These are phyloP conservation scores for Phyllostomus discolor DNA, from an alignment of 2,113 vertebrate species.

Conservation along the genomic window DNA sequence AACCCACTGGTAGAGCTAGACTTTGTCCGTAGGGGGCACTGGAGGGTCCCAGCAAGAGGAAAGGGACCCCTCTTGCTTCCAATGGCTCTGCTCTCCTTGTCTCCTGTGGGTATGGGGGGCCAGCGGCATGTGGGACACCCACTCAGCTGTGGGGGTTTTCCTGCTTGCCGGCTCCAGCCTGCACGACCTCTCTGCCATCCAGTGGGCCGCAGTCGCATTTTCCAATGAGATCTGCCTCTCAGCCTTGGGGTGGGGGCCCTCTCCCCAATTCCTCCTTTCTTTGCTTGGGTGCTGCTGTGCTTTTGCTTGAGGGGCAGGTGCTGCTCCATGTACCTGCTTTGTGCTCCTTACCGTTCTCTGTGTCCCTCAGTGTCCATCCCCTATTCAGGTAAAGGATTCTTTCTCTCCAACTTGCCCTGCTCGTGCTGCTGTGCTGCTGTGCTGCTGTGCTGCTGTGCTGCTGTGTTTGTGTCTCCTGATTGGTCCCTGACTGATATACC, in stretches of 20 bases:
- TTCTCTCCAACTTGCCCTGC: not conserved
- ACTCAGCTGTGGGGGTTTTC: not conserved
- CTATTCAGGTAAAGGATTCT: not conserved
- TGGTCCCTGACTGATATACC: not conserved
- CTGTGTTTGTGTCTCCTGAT: not conserved
- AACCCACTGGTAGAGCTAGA: not conserved
- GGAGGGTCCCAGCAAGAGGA: not conserved
- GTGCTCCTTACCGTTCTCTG: not conserved
- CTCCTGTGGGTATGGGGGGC: not conserved
- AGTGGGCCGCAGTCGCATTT: not conserved
- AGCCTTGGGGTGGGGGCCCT: not conserved
- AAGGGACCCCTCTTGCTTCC: too few relatives aligned
- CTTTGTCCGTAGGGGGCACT: not conserved
- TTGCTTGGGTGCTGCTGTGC: not conserved
- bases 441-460: not conserved
- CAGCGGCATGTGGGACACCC: rapidly evolving
- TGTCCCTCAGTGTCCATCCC: not conserved
- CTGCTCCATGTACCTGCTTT: not conserved
- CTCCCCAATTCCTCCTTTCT: not conserved
- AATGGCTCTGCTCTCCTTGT: too few relatives aligned
- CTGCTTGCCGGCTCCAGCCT: not conserved
- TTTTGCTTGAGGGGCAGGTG: not conserved
- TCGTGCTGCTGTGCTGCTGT: not conserved
- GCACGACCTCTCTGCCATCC: not conserved
- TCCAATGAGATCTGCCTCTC: not conserved